Base-by-base conservation (phyloP, 2,888 invertebrate species). In the Nemotelus nigrinus region DNA sequence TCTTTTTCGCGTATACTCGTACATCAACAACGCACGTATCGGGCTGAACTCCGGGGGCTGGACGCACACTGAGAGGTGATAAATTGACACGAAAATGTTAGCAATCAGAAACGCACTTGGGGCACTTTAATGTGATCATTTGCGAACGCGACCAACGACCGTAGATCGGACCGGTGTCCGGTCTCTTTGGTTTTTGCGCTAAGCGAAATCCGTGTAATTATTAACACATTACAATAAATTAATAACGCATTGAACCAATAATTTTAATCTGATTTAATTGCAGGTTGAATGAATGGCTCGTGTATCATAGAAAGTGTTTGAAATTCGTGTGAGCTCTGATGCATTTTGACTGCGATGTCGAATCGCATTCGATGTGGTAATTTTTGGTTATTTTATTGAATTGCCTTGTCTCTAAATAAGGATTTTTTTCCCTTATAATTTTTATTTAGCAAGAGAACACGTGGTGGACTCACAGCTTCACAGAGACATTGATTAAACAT, bases 201-300 rank as follows among this genome's bases (percentile, higher is more conserved):
- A 25, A 25, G 10, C 48, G 50, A 76, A 55, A 48, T 50, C 78
- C 78, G 63, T 78, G 77, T 78, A 79, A 79, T 79, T 79, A 79
- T 79, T 79, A 78, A 76, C 76, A 63, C 79, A 79, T 79, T 78
- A 79, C 79, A 78, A 79, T 79, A 79, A 79, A 78, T 79, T 79
- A 79, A 79, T 78, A 79, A 79, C 79, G 78, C 77, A 79, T 79
- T 79, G 79, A 79, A 79, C 79, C 78, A 77, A 78, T 79, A 79
- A 79, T 79, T 79, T 79, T 77, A 79, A 79, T 79, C 77, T 65
- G 70, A 74, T 78, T 68, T 79, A 79, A 79, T 79, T 79, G 78
- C 64, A 45, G 79, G 79, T 79, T 79, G 79, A 78, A 79, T 79
- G 63, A 25, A 25, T 25, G 75, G 75, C 79, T 41, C 7, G n/a